Base-by-base conservation (phyloP, 2,113 vertebrate species). In the Tragelaphus buxtoni region DNA sequence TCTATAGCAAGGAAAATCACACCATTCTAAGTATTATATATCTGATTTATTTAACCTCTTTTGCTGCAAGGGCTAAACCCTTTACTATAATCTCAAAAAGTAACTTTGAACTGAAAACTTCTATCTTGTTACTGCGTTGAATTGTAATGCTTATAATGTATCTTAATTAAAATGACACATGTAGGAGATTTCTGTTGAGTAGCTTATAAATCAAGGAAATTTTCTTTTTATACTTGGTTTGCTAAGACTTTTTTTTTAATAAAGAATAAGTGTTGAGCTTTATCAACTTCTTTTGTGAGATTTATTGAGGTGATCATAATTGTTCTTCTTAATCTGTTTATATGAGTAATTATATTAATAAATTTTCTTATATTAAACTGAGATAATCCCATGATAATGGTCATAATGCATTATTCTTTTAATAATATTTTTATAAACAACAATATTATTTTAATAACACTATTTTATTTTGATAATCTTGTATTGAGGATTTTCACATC, bases 361-460 rank as follows among this genome's bases (percentile, higher is more conserved):
- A 14, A 55, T 80, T 76, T 97, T 49, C 69, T 65, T 8, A 76
- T 74, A 86, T 72, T 95, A 63, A 91, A 47, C 63, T 82, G n/a
- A 84, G n/a, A 65, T 72, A 20, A 94, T 79, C 12, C 11, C 92
- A 60, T 61, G 4, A 77, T 82, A 91, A 69, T 81, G 13, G 39
- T 72, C 32, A 87, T 35, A 95, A 63, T 63, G 45, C 28, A 82
- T 86, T 85, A 49, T 94, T 39, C 6, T 82, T 65, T 96, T 63
- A 88, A 79, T 85, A 74, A 81, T 45, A 55, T 88, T 90, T 93
- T 88, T 76, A 92, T 82, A 95, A 94, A 95, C 3, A 94, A 42
- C 7, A n/a, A n/a, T n/a, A 69, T 79, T 7, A 95, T 35, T 80
- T 90, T 83, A 92, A 90, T 82, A 94, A 58, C 60, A 82, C 13